A percentile compares a stretch with the other conserved stretches of the same genome.
Conservation (phyloP, 2,113 vertebrate genomes). For the Grammomys surdaster region DNA sequence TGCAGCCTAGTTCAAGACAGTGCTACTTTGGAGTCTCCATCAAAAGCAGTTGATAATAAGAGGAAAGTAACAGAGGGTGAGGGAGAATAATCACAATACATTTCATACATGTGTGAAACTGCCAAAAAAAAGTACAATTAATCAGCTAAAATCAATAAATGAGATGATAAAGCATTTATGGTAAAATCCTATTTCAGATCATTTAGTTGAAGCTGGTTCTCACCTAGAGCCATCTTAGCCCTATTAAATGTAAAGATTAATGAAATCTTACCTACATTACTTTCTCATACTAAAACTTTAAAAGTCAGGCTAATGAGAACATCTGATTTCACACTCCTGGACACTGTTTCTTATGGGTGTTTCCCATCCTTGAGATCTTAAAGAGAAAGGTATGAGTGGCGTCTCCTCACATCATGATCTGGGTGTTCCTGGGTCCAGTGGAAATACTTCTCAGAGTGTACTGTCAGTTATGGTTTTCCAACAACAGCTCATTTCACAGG, state of each 20-base stretch:
- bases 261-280: background rate
- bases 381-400: background rate
- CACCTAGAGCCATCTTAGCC: background rate
- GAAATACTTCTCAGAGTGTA: background rate
- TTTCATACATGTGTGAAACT: background rate
- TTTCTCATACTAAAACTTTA: background rate
- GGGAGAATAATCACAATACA: background rate
- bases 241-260: background rate
- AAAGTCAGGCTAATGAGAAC: background rate
- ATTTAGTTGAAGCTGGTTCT: background rate
- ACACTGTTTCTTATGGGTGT: background rate
- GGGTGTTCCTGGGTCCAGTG: background rate
- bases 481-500: background rate
- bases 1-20: background rate
- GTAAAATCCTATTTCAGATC: background rate
- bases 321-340: background rate
- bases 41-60: background rate
- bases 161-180: background rate
- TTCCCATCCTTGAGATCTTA: background rate
- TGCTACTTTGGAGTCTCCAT: background rate
- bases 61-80: background rate
- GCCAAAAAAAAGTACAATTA: background rate
- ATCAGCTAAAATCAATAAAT: no score
- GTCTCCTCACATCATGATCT: background rate
- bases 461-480: background rate